Evolutionary conservation across 1,140 invertebrate species (phyloP).

Genomic region (Penaeus vannamei): DNA sequence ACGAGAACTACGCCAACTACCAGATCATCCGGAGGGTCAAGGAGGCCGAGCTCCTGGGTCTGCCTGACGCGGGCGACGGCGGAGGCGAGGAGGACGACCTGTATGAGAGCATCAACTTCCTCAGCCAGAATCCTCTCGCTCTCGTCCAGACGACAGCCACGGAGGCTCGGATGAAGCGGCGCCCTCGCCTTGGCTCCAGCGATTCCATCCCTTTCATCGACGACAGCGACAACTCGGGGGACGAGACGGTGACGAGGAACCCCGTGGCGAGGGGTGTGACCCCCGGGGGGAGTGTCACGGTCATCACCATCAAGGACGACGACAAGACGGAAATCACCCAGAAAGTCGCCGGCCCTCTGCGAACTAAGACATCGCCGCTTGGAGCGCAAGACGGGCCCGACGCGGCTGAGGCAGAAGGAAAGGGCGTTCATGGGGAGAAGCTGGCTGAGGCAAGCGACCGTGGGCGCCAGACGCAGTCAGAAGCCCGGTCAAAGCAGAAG

Average conservation of each 20-base stretch:
- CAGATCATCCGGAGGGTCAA: slow-evolving; percentile 24
- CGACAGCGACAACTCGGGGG: slow-evolving; percentile 43
- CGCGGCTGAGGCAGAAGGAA: not conserved
- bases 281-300: slow-evolving; percentile 27
- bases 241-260: slow-evolving; percentile 20
- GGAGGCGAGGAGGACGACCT: slow-evolving; percentile 11
- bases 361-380: not conserved
- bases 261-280: not conserved
- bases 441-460: not conserved
- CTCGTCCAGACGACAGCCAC: slow-evolving; percentile 38
- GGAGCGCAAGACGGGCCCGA: slow-evolving; percentile 1
- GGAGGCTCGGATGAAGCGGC: slow-evolving; percentile 46
- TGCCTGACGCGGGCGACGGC: not conserved
- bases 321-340: slow-evolving; percentile 41
- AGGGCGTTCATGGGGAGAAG: not conserved
- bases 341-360: slow-evolving; percentile 23
- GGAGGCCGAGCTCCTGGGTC: slow-evolving; percentile 12
- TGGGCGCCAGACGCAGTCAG: not conserved
- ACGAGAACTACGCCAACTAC: slow-evolving; percentile 50
- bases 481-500: not conserved
- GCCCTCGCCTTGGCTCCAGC: slow-evolving; percentile 20
- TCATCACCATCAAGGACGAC: slow-evolving; percentile 53
- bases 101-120: slow-evolving; percentile 22
- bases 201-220: slow-evolving; percentile 62
- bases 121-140: slow-evolving; percentile 28